A percentile compares a stretch with the other conserved stretches of the same genome.
Evolutionary conservation across 1,140 invertebrate genomes (phyloP).

Genomic region (Euura saliciscinereae): DNA sequence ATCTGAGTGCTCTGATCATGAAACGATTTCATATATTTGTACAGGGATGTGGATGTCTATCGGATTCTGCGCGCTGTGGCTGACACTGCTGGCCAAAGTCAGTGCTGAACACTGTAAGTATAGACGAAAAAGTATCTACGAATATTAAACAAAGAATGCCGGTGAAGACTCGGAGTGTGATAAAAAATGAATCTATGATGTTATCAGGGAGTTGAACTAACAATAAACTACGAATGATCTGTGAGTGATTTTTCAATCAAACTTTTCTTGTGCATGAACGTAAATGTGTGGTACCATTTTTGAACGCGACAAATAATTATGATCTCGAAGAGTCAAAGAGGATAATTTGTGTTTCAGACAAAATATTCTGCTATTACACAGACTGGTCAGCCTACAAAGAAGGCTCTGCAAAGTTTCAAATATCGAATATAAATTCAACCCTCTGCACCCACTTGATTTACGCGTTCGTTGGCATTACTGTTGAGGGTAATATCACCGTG

Average conservation of each 20-base stretch:
- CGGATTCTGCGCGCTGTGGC: not conserved
- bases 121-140: not conserved
- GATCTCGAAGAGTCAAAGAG: constrained; percentile 31
- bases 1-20: too few species aligned
- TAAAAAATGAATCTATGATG: not conserved
- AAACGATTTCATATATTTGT: too few species aligned
- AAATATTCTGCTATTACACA: too few species aligned
- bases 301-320: too few species aligned
- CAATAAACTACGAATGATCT: not conserved
- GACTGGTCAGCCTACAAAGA: constrained; percentile 50
- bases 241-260: too few species aligned
- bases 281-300: too few species aligned
- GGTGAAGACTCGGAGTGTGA: not conserved
- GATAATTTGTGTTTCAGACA: constrained; percentile 69
- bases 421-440: constrained; percentile 64
- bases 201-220: not conserved
- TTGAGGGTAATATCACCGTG: constrained; percentile 47
- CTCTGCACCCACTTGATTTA: constrained; percentile 76
- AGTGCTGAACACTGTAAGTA: not conserved
- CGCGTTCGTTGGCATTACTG: constrained; percentile 67
- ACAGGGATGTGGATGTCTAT: not conserved
- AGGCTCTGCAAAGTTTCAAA: constrained; percentile 62
- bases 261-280: constrained; percentile 39
- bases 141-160: not conserved
- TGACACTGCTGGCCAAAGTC: not conserved